Percentiles rank a stretch among this genome's conserved stretches.
Evolutionary conservation across 1,140 invertebrate species (phyloP).

Genomic region (Sycophila sp.): DNA sequence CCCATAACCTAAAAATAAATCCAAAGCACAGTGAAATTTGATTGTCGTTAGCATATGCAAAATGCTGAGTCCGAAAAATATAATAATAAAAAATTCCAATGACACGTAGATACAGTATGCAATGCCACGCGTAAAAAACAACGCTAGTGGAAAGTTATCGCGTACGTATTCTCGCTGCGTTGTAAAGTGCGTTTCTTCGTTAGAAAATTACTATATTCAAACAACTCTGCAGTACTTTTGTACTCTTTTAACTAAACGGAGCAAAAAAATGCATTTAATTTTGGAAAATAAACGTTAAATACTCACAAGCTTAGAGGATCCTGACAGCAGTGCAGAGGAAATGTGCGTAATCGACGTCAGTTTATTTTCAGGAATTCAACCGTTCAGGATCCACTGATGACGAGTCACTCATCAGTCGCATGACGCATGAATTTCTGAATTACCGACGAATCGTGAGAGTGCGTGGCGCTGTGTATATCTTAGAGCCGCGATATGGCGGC

Average conservation of each 20-base stretch:
- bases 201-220: background rate
- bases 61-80: too few relatives aligned
- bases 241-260: too few relatives aligned
- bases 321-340: background rate
- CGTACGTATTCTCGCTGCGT: background rate
- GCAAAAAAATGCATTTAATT: too few relatives aligned
- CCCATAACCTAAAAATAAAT: slow-evolving; percentile 55
- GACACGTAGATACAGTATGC: background rate
- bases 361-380: slow-evolving; percentile 33
- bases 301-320: background rate
- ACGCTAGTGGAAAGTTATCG: background rate
- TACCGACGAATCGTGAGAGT: too few relatives aligned
- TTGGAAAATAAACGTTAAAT: background rate
- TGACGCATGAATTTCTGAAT: background rate
- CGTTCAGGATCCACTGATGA: too few relatives aligned
- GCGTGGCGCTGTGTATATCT: too few relatives aligned
- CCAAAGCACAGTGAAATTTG: background rate
- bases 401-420: slow-evolving; percentile 12
- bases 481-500: too few relatives aligned
- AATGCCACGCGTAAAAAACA: background rate
- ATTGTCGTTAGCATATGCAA: too few relatives aligned
- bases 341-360: slow-evolving; percentile 11
- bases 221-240: too few relatives aligned
- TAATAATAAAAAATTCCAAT: background rate
- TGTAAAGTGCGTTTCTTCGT: background rate